Evolutionary conservation across 1,140 invertebrate species (phyloP), one percentile per base, ranked within the genome.

Genomic region (Drosophila kurseongensis): DNA sequence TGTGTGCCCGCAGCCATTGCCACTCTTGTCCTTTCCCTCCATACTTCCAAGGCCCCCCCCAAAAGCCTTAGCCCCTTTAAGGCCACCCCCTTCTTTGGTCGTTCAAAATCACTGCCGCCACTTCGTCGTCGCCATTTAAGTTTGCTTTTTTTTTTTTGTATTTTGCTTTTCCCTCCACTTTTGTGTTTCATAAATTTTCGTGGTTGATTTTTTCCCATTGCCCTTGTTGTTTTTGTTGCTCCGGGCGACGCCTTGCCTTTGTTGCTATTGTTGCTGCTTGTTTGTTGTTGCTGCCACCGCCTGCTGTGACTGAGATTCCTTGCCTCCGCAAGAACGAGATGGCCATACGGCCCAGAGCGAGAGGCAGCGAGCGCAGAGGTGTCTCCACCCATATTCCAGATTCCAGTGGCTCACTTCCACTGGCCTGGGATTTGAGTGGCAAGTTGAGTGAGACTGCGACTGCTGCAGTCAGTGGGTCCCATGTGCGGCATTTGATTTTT

Each of bases 381-480:
- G 69, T 86, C 83, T 88, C 84, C 83, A 73, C 83, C 84, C 84
- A 88, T 88, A 86, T 86, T 86, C 84, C 79, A 86, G 71, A 88
- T 86, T 86, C 83, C 79, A 86, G 75, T 88, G 75, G 56, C 83
- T 62, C 66, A 80, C 75, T 65, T 69, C 40, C 79, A 72, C 59
- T 80, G 62, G 54, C 5, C 14, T 29, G 27, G 38, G 47, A 50
- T 18, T 88, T 78, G 83, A 86, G 83, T 79, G 78, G 47, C 50
- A 51, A 61, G 61, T 69, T 83, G 83, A 86, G 83, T 76, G 75
- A 66, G 61, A 86, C 54, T 82, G 32, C 58, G 73, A 58, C 71
- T 62, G 52, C 69, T 52, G 62, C 32, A 44, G 58, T 27, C 59
- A 61, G 18, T 29, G 40, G 13, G 27, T 41, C 14, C 7, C 48